phyloP scores from a whole-genome alignment of 2,888 invertebrate species.

The Andrena camellia region DNA sequence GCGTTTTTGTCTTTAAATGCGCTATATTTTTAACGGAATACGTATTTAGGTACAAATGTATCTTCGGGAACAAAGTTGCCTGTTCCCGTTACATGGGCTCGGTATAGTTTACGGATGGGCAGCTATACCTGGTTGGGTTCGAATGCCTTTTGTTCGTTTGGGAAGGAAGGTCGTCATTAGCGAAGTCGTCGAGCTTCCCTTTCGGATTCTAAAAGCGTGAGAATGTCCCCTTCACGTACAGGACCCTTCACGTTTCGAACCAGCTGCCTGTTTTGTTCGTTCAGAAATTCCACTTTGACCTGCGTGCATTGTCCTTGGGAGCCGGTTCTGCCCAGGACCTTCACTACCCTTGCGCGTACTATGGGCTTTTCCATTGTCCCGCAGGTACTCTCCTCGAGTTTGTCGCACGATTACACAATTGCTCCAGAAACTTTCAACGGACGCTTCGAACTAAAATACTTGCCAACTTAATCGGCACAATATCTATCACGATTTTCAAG shows the following conservation, averaged over 20 bases:
- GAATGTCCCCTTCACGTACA: constrained; percentile 98
- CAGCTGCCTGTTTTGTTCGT: constrained; percentile 98
- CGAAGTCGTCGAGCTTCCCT: constrained; percentile 99
- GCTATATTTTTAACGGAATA: not conserved
- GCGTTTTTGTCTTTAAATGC: not conserved
- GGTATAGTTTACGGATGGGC: too few species aligned
- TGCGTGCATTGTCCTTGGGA: constrained; percentile 99
- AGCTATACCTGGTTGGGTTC: constrained; percentile 10
- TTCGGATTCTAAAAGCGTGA: constrained; percentile 99
- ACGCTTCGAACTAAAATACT: constrained; percentile 7
- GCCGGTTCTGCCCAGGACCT: constrained; percentile 99
- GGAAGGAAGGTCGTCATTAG: constrained; percentile 84
- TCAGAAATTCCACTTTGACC: constrained; percentile 99
- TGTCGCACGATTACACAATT: constrained; percentile 22
- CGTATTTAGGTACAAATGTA: not conserved
- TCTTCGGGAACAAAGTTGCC: not conserved
- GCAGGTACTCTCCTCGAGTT: not conserved
- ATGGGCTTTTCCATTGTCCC: constrained; percentile 92
- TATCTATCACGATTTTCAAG: constrained; percentile 10
- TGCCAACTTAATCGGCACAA: constrained; percentile 42
- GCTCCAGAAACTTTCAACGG: not conserved
- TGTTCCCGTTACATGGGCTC: not conserved
- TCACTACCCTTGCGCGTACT: constrained; percentile 96
- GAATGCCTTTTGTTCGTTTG: not conserved
- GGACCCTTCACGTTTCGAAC: constrained; percentile 99